phyloP scores from a whole-genome alignment of 2,797 vertebrate species.

The Crypturellus tataupa region DNA sequence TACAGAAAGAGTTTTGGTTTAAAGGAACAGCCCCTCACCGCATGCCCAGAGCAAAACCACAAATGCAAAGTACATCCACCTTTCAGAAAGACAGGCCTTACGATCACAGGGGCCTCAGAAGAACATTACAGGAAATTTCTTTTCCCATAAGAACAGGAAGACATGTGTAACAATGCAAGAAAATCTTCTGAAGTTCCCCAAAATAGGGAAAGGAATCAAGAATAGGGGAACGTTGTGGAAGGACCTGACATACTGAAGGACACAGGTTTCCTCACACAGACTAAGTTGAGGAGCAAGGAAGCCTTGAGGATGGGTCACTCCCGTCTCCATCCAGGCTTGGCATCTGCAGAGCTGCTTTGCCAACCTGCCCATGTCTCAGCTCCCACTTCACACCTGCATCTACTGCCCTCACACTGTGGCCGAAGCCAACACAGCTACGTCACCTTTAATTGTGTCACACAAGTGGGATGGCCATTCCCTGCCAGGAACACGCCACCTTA shows the following conservation, averaged over 20 bases:
- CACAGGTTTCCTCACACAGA: not conserved
- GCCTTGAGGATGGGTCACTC: not conserved
- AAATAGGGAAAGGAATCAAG: not conserved
- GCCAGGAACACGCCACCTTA: not conserved
- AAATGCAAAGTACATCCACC: not conserved
- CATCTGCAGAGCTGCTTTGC: not conserved
- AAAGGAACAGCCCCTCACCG: not conserved
- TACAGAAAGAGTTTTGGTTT: not conserved
- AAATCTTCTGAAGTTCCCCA: not conserved
- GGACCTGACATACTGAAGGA: not conserved
- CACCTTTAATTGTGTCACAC: fast-evolving
- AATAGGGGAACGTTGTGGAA: not conserved
- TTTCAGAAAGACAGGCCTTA: not conserved
- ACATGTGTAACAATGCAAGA: not conserved
- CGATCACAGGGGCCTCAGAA: not conserved
- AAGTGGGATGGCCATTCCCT: not conserved
- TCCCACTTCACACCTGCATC: not conserved
- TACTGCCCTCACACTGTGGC: fast-evolving
- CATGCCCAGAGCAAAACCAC: slow-evolving; percentile 1
- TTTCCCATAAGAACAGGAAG: not conserved
- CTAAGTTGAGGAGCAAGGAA: not conserved
- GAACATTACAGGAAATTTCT: not conserved
- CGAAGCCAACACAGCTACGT: not conserved
- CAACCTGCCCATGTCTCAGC: not conserved
- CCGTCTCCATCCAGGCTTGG: not conserved